Base-by-base conservation (phyloP, 2,888 invertebrate genomes). In the Prenolepis imparis region DNA sequence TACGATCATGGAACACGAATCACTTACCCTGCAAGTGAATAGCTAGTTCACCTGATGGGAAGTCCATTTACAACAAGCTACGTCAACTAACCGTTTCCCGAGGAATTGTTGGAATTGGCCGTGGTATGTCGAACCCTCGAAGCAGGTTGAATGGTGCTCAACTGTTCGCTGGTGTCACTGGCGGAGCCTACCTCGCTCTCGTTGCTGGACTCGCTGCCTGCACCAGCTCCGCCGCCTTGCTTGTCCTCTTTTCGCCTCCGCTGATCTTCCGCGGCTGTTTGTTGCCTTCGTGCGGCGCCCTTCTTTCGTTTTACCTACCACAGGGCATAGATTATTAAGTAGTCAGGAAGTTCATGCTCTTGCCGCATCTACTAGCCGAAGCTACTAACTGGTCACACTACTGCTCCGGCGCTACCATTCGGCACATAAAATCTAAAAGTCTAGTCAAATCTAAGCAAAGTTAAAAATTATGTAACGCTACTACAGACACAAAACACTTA, bases 301-400 rank as follows among this genome's bases (percentile, higher is more conserved):
- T 96, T 96, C 95, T 96, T 96, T 94, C 96, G 95, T 94, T 96
- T 96, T 93, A 96, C 96, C 94, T 95, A 95, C 93, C 94, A 94
- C 93, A 94, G 92, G 92, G 92, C 91, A 92, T 89, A 93, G 93
- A 93, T 94, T 94, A 93, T 93, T 93, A 94, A 94, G 93, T 94
- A 94, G 94, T 94, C 93, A 92, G 93, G 93, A 94, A 93, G 93
- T 93, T 93, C 93, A 93, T 93, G 93, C 93, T 93, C 91, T 92
- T 91, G 91, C 90, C 88, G 86, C 81, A 87, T 86, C 90, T 88
- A 90, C 89, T 82, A 85, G 70, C 85, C 86, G 83, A 88, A 84
- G 83, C 88, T 84, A 87, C 86, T 41, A 80, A 84, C 72, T 75
- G 66, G 18, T 55, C 66, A 73, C 44, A 77, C 44, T 68, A 77